Base-by-base conservation (phyloP, 2,797 vertebrate genomes). In the Neopelma chrysocephalum region DNA sequence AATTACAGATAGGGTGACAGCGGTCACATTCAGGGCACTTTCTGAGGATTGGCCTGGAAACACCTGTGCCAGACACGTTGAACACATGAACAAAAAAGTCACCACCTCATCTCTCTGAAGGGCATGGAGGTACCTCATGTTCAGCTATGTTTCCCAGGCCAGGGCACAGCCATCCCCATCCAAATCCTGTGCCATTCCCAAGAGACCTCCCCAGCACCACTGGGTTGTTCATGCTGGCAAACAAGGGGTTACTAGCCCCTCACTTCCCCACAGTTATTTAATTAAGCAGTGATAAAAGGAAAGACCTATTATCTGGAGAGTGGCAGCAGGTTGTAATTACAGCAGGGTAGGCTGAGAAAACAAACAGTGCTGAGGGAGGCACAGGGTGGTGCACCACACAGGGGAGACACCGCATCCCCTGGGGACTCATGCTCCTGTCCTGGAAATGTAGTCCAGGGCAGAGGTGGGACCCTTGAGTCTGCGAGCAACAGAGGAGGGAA, bases 261-360 rank as follows among this genome's bases (percentile, higher is more conserved):
- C 66, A 76, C 51, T 56, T 93, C 58, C 77, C 56, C 58, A 90
- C 56, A 31, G 82, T 70, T 90, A 82, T 77, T 94, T 94, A 94
- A 96, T 96, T 90, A 95, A 93, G 77, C 79, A 50, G 75, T 38
- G 87, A 95, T 91, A 88, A 91, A 93, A 93, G 47, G 47, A 36
- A 83, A 93, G 65, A 65, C 3, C 1, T 40, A 45, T 72, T 92
- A 93, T 38, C 50, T 3, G 3, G 50, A 75, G 78, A 83, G 69
- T 40, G 65, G 65, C 76, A 75, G 82, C 6, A 0, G 76, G 89
- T 26, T 95, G 70, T 83, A 93, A 96, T 95, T 95, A 94, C 89
- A 78, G 79, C 47, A 65, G 68, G 68, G 75, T 2, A 3, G 68
- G 69, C 79, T 86, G 84, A 83, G 85, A 48, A 94, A 94, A 91